phyloP scores from a whole-genome alignment of 2,797 vertebrate genomes.

The Vireo griseus region DNA sequence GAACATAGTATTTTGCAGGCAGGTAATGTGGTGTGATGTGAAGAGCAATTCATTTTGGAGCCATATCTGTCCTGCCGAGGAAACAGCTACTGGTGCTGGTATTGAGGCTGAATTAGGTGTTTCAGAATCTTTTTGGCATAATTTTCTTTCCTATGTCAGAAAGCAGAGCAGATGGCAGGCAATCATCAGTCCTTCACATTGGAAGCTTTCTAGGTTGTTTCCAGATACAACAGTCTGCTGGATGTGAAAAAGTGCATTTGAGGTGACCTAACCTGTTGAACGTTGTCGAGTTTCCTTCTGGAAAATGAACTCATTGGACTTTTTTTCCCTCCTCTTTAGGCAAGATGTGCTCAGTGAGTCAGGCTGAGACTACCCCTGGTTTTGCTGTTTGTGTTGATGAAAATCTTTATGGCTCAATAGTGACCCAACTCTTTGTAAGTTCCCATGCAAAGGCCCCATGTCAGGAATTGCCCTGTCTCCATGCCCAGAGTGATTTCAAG shows the following conservation, averaged over 20 bases:
- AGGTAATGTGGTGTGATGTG: neutral
- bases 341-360: neutral
- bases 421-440: neutral
- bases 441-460: accelerated
- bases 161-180: neutral
- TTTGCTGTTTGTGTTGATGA: neutral
- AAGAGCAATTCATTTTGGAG: neutral
- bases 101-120: neutral
- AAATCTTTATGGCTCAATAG: neutral
- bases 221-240: neutral
- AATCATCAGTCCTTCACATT: neutral
- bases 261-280: neutral
- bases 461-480: neutral
- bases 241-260: neutral
- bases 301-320: neutral
- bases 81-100: neutral
- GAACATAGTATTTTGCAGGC: neutral
- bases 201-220: neutral
- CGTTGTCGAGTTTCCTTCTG: neutral
- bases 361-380: neutral
- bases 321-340: neutral
- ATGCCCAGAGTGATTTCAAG: neutral
- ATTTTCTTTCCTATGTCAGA: neutral
- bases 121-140: neutral
- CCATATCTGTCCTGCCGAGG: neutral